Percentiles rank a stretch among this genome's conserved stretches.
Conservation (phyloP, 2,113 vertebrate species). For the Chloropsis cyanopogon region DNA sequence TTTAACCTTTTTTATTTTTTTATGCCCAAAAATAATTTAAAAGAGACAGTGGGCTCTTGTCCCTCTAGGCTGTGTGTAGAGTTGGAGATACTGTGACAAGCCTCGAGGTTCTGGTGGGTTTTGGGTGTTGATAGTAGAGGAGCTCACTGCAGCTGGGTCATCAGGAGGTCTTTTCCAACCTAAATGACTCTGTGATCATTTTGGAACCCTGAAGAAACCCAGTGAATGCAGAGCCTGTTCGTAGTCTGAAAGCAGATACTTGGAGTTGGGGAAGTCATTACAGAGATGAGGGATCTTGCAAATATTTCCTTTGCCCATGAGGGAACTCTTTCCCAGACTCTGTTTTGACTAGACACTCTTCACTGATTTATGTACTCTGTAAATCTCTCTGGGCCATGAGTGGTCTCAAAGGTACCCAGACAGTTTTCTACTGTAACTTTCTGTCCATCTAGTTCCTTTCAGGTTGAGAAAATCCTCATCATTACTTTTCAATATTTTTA, state of each 20-base stretch:
- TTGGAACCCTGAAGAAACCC: background rate
- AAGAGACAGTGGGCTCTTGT: background rate
- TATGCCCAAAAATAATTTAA: background rate
- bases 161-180: background rate
- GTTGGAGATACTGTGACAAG: background rate
- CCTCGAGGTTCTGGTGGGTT: rapidly evolving
- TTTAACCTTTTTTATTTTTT: background rate
- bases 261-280: background rate
- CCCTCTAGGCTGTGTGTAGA: background rate
- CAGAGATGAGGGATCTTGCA: background rate
- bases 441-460: background rate
- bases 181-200: background rate
- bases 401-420: background rate
- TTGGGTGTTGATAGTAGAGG: background rate
- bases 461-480: background rate
- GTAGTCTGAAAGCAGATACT: background rate
- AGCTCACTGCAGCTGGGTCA: background rate
- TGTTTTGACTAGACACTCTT: background rate
- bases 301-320: background rate
- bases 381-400: background rate
- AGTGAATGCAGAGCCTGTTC: background rate
- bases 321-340: background rate
- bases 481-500: background rate
- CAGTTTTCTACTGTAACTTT: background rate
- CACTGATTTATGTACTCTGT: background rate